Base-by-base conservation (phyloP, 2,888 invertebrate genomes). In the Drosophila testacea region DNA sequence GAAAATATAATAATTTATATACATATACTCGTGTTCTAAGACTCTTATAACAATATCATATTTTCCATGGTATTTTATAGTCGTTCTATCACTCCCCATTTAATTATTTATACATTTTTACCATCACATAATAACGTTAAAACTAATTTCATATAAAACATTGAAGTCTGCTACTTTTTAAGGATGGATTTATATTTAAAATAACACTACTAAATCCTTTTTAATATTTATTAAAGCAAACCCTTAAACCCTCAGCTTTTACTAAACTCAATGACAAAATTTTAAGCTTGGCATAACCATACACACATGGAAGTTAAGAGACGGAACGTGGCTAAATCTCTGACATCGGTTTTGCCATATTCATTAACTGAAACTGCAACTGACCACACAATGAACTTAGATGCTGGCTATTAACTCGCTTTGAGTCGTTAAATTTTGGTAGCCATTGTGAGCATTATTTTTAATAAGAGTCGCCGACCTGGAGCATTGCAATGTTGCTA, bases 381-480 rank as follows among this genome's bases (percentile, higher is more conserved):
- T 59, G 41, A 48, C 46, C 60, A 41, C 16, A 67, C 51, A 56
- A 55, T 65, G 55, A 47, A 42, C 38, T 56, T 30, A 38, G 47
- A 36, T 38, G 46, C 46, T 16, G 41, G 44, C 13, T 7, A 10
- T 44, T 32, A 36, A 22, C 50, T 51, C 28, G 41, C 41, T 28
- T 28, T 32, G 41, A 57, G 61, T 79, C 73, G 41, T 69, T 67
- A 67, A 79, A 88, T 82, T 79, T 69, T 73, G 69, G 75, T 82
- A 85, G 48, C 73, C 75, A 69, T 69, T 75, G 52, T 74, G 56
- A 42, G 50, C 80, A 77, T 88, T 88, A 88, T 69, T 88, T 88
- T 85, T 82, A 83, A 83, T 83, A 85, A 88, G 88, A 68, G 69
- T 62, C 13, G 39, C 28, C 57, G 47, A 46, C 36, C 57, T 16